Evolutionary conservation across 2,797 vertebrate species (phyloP), one percentile per base, ranked within the genome.

Genomic region (Odontamblyopus rebecca): DNA sequence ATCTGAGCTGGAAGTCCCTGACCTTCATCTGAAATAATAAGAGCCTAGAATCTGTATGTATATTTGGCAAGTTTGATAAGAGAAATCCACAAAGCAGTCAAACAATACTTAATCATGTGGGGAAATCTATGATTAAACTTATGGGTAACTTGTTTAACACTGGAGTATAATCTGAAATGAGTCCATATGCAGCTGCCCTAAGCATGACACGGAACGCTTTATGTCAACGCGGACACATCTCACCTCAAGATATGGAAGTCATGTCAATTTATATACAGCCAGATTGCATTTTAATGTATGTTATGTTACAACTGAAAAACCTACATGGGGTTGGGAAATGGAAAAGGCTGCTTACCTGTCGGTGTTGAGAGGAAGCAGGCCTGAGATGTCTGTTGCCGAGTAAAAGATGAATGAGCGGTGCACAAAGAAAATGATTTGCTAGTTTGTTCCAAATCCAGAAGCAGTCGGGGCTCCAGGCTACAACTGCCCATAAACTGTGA

Each of bases 401-500:
- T 82, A 59, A 67, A 90, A 93, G 91, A 93, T 90, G 84, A 93
- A 94, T 94, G 91, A 90, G 84, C 87, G 81, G 61, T 48, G 82
- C 65, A 64, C 79, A 70, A 79, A 89, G 91, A 93, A 91, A 93
- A 92, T 88, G 77, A 91, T 93, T 92, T 90, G 67, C 73, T 79
- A 85, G 85, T 90, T 91, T 88, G 82, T 88, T 91, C 84, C 86
- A 88, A 91, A 91, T 89, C 84, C 84, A 79, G 82, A 88, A 86
- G 41, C 82, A 87, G 88, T 65, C 80, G 29, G 82, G 69, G 80
- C 91, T 89, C 73, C 76, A 78, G 89, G 91, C 89, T 76, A 92
- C 54, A 18, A 38, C 85, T 81, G 85, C 72, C 77, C 81, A 86
- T 91, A 90, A 92, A 91, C 89, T 90, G 88, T 92, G 91, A 88